Evolutionary conservation across 2,113 vertebrate genomes (phyloP).

Genomic region (Festucalex cinctus): DNA sequence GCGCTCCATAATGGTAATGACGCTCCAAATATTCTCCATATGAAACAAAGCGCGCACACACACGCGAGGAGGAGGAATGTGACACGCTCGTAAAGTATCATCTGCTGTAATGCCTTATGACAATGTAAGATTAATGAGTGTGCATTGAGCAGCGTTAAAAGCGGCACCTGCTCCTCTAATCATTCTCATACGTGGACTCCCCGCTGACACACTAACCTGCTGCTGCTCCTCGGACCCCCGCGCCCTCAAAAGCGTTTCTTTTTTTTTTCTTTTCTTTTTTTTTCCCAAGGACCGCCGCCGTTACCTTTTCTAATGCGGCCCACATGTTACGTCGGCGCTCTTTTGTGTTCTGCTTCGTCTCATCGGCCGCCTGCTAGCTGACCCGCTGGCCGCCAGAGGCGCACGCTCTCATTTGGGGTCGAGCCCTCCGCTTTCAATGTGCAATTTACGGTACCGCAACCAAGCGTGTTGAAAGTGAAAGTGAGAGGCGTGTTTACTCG

Average conservation of each 20-base stretch:
- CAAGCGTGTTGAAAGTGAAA: slow-evolving; percentile 27
- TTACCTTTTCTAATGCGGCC: slow-evolving; percentile 72
- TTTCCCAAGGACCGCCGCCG: slow-evolving; percentile 46
- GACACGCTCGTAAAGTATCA: slow-evolving; percentile 60
- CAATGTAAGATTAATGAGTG: slow-evolving; percentile 69
- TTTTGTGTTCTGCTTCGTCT: slow-evolving; percentile 58
- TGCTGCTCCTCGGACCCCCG: slow-evolving; percentile 68
- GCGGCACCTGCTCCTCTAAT: slow-evolving; percentile 79
- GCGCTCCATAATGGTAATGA: slow-evolving; percentile 26
- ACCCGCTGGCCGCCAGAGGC: slow-evolving; percentile 60
- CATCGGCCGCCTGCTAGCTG: slow-evolving; percentile 77
- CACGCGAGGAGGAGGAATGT: slow-evolving; percentile 29
- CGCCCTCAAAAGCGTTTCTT: slow-evolving; percentile 66
- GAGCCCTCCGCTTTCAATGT: slow-evolving; percentile 67
- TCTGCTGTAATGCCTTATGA: slow-evolving; percentile 60
- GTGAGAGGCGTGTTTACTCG: not conserved
- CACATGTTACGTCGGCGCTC: slow-evolving; percentile 70
- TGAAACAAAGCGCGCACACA: slow-evolving; percentile 57
- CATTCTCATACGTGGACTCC: slow-evolving; percentile 71
- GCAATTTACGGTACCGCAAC: slow-evolving; percentile 10
- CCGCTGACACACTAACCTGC: slow-evolving; percentile 74
- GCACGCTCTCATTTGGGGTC: slow-evolving; percentile 69
- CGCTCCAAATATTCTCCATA: slow-evolving; percentile 32
- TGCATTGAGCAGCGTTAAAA: slow-evolving; percentile 52
- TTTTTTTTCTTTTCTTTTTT: slow-evolving; percentile 17